Evolutionary conservation across 1,140 invertebrate genomes (phyloP).

Genomic region (Trichoplusia ni): DNA sequence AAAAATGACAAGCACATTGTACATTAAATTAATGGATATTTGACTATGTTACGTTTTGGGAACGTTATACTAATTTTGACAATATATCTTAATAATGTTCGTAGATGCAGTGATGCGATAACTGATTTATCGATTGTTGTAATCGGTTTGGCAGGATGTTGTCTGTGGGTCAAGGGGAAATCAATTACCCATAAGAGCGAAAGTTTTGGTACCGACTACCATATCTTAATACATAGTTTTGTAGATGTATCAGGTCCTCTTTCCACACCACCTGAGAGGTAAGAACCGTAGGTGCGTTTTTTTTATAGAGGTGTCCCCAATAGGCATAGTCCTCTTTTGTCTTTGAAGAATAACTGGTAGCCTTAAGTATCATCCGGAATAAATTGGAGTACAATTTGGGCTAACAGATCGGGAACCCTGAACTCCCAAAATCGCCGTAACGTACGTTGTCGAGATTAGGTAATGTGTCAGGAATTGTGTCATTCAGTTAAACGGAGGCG

Average conservation of each 20-base stretch:
- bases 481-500: slow-evolving; percentile 71
- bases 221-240: background rate
- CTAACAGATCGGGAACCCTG: slow-evolving; percentile 41
- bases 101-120: slow-evolving; percentile 32
- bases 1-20: slow-evolving; percentile 23
- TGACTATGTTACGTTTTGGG: slow-evolving; percentile 23
- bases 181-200: slow-evolving; percentile 20
- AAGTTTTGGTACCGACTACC: slow-evolving; percentile 8
- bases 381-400: slow-evolving; percentile 15
- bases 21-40: slow-evolving; percentile 29
- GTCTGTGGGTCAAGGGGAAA: slow-evolving; percentile 27
- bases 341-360: background rate
- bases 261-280: slow-evolving; percentile 78
- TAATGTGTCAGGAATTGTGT: slow-evolving; percentile 78
- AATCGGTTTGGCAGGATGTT: slow-evolving; percentile 35
- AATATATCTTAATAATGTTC: slow-evolving; percentile 36
- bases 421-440: slow-evolving; percentile 54
- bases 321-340: slow-evolving; percentile 74
- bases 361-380: slow-evolving; percentile 1
- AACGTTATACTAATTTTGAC: slow-evolving; percentile 13
- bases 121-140: slow-evolving; percentile 18
- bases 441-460: slow-evolving; percentile 61
- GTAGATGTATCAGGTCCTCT: slow-evolving; percentile 47
- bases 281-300: slow-evolving; percentile 77
- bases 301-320: slow-evolving; percentile 78